phyloP scores from a whole-genome alignment of 2,888 invertebrate species.

The Actias luna region DNA sequence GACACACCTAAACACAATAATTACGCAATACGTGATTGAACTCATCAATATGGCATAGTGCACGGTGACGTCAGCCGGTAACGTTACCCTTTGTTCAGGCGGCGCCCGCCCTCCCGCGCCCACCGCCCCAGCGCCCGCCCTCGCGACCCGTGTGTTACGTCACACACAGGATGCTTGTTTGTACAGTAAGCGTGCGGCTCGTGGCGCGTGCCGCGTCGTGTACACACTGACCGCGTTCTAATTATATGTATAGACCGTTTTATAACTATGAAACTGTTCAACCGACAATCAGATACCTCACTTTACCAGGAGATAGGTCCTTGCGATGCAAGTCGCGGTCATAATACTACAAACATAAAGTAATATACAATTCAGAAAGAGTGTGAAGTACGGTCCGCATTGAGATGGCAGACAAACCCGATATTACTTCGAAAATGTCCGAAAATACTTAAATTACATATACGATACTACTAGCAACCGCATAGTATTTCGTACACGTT shows the following conservation, averaged over 20 bases:
- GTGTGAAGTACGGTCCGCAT: no score
- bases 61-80: background rate
- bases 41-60: background rate
- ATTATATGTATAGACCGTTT: background rate
- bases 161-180: background rate
- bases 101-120: no score
- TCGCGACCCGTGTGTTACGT: background rate
- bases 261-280: background rate
- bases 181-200: background rate
- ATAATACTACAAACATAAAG: no score
- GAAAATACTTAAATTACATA: no score
- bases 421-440: no score
- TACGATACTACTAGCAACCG: no score
- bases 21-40: background rate
- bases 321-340: no score
- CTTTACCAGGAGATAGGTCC: background rate
- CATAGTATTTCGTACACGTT: no score
- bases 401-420: no score
- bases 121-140: background rate
- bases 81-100: background rate
- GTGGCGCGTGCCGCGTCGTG: no score
- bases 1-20: background rate
- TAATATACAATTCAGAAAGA: no score
- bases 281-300: background rate
- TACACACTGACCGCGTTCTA: no score